Base-by-base conservation (phyloP, 92 coral and sea anemone genomes). In the Bergia sp. region DNA sequence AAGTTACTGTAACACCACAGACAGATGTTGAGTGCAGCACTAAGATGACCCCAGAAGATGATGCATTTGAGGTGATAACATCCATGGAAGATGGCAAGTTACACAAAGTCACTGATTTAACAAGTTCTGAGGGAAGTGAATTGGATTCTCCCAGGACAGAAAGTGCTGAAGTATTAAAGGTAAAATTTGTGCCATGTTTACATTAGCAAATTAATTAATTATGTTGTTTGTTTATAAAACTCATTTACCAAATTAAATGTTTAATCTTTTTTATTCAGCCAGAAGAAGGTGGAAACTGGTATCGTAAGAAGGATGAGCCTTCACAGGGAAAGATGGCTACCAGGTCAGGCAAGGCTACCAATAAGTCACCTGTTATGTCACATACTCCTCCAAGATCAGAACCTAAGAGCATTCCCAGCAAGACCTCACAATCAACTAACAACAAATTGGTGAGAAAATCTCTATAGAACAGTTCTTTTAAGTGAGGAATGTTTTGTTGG, bases 71-170 rank as follows among this genome's bases (percentile, higher is more conserved):
- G 37, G 41, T 18, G 39, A 29, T 61, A 23, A 37, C 29, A 13
- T 41, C 80, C 29, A 47, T 37, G 5, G 50, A 16, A 47, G 66
- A 71, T 71, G 78, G 53, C 37, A 37, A 69, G 15, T 36, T 71
- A 18, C 61, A 71, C 40, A 72, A 45, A 45, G 37, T 18, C 61
- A n/a, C 18, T 45, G 79, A 67, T 15, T 71, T 72, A 47, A 45
- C 87, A 71, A 84, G 65, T 84, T 71, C 87, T 43, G 87, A 47
- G 38, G 79, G 79, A 8, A 84, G 79, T 36, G 87, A 69, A 50
- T 9, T 43, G 7, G 87, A 71, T 72, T 71, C 79, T 71, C 79
- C 66, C 37, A 72, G 66, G 43, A n/a, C 44, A 72, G 66, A 45
- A 84, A 45, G 66, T 84, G 36, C 12, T 15, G 15, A 84, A 50